phyloP scores from a whole-genome alignment of 2,888 invertebrate genomes.

The Allacma fusca region DNA sequence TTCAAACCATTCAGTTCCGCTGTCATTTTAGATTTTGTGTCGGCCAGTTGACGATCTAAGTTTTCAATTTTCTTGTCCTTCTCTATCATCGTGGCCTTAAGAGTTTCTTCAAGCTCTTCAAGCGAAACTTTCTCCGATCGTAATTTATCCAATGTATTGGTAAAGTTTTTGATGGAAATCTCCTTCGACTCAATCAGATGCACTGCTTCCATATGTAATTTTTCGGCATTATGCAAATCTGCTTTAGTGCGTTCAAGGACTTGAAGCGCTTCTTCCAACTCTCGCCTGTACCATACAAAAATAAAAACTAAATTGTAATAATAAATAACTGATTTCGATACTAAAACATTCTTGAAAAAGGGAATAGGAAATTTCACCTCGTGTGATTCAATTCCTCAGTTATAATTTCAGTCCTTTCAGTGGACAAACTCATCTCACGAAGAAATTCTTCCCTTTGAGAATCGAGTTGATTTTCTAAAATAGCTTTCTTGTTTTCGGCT shows the following conservation, averaged over 20 bases:
- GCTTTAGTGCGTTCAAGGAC: constrained; percentile 58
- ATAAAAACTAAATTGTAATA: not conserved
- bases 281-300: constrained; percentile 50
- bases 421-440: constrained; percentile 57
- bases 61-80: constrained; percentile 59
- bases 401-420: constrained; percentile 57
- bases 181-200: constrained; percentile 59
- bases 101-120: constrained; percentile 63
- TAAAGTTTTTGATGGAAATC: constrained; percentile 53
- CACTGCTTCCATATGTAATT: constrained; percentile 60
- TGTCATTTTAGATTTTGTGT: constrained; percentile 55
- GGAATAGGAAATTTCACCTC: constrained; percentile 48
- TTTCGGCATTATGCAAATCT: constrained; percentile 57
- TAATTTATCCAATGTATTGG: constrained; percentile 62
- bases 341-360: no score
- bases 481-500: constrained; percentile 54
- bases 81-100: constrained; percentile 63
- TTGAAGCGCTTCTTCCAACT: constrained; percentile 59
- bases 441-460: constrained; percentile 59
- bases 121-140: constrained; percentile 63
- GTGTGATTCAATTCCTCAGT: constrained; percentile 59
- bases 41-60: constrained; percentile 56
- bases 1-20: constrained; percentile 55
- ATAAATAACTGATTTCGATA: no score
- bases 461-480: constrained; percentile 59